Evolutionary conservation across 2,888 invertebrate genomes (phyloP).

Genomic region (Aphidius colemani): DNA sequence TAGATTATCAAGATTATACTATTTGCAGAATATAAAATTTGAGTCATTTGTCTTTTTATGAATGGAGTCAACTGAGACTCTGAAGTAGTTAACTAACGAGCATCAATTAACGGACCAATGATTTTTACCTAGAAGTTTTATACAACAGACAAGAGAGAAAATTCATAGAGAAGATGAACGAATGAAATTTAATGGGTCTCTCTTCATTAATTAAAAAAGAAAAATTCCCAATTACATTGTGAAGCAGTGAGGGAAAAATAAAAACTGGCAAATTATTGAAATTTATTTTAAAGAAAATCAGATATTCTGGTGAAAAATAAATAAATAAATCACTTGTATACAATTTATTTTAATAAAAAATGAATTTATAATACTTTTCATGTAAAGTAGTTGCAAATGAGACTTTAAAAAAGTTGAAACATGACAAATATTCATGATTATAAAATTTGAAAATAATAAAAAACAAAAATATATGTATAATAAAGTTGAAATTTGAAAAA

Average conservation of each 20-base stretch:
- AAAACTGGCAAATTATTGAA: neutral
- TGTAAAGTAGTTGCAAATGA: too few species aligned
- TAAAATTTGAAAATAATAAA: too few species aligned
- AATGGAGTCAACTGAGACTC: constrained; percentile 16
- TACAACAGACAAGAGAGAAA: neutral
- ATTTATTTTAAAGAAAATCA: neutral
- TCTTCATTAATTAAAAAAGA: neutral
- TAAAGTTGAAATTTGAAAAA: too few species aligned
- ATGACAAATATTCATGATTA: too few species aligned
- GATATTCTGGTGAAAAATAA: too few species aligned
- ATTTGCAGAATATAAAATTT: neutral
- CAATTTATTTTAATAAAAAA: too few species aligned
- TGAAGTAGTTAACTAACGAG: constrained; percentile 29
- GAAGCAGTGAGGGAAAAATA: neutral
- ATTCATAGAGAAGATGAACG: neutral
- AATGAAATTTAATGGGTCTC: constrained; percentile 1
- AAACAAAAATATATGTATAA: too few species aligned
- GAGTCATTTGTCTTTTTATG: neutral
- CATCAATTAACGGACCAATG: constrained; percentile 29
- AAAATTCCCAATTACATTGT: constrained; percentile 9
- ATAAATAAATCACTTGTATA: too few species aligned
- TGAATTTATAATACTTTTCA: too few species aligned
- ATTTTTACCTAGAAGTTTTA: neutral
- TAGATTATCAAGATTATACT: neutral
- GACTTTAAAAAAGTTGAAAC: too few species aligned